Conservation (phyloP, 2,888 invertebrate genomes). For the Netelia inedita region DNA sequence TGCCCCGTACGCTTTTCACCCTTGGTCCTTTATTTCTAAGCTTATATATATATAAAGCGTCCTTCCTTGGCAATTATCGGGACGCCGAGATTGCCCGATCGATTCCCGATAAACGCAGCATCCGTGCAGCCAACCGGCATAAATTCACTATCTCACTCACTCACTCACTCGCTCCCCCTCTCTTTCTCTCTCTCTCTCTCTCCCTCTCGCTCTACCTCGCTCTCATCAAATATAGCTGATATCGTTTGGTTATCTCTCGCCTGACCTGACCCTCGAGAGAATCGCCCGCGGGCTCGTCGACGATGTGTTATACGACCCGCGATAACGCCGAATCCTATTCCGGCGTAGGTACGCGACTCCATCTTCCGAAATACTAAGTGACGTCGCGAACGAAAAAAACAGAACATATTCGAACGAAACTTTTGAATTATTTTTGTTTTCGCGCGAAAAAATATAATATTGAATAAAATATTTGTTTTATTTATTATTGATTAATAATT, state of each 20-base stretch:
- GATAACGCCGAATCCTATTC: constrained; percentile 45
- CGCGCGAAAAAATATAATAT: too few relatives aligned
- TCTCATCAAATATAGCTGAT: constrained; percentile 58
- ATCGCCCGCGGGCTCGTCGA: constrained; percentile 60
- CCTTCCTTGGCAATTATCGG: constrained; percentile 53
- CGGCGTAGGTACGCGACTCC: background rate
- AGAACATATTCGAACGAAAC: too few relatives aligned
- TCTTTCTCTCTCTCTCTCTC: constrained; percentile 20
- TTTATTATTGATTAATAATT: too few relatives aligned
- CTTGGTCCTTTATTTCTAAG: background rate
- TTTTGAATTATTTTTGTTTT: too few relatives aligned
- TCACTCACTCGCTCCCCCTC: constrained; percentile 21
- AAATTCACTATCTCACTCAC: constrained; percentile 43
- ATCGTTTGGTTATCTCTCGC: constrained; percentile 66
- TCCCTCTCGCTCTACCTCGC: constrained; percentile 41
- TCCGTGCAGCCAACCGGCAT: constrained; percentile 58
- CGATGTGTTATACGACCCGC: constrained; percentile 59
- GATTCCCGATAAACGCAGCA: constrained; percentile 65
- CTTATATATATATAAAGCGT: background rate
- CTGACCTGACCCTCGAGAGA: constrained; percentile 62
- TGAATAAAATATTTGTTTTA: too few relatives aligned
- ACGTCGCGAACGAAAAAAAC: background rate
- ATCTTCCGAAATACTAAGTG: background rate
- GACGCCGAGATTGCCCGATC: constrained; percentile 60
- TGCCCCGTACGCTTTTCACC: constrained; percentile 18